A percentile compares a stretch with the other conserved stretches of the same genome.
Conservation (phyloP, 2,888 invertebrate genomes). For the Balanococcus diminutus region DNA sequence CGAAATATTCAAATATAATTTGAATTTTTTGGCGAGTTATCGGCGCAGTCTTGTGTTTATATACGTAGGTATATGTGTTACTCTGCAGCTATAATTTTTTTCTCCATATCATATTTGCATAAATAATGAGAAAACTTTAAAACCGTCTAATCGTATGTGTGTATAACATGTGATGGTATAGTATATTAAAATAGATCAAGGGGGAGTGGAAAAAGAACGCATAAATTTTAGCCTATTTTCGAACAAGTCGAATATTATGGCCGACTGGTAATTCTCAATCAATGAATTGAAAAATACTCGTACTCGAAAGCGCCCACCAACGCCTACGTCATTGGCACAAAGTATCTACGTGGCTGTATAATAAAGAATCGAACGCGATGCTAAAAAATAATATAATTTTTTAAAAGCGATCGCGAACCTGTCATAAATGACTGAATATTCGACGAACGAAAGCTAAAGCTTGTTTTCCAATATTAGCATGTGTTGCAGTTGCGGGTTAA, state of each 20-base stretch:
- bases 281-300: background rate
- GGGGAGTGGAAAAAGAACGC: background rate
- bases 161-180: background rate
- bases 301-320: background rate
- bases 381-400: background rate
- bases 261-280: conserved; percentile 1
- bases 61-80: background rate
- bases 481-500: background rate
- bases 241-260: background rate
- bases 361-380: background rate
- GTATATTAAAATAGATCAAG: too few species aligned
- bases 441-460: background rate
- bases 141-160: background rate
- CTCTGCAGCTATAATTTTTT: background rate
- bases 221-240: background rate
- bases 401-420: background rate
- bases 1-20: background rate
- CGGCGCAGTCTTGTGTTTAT: background rate
- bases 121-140: conserved; percentile 24
- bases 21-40: conserved; percentile 20
- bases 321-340: conserved; percentile 22
- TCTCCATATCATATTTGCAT: background rate
- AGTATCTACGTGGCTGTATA: background rate
- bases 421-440: conserved; percentile 4
- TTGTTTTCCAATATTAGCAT: background rate